These are phyloP conservation scores for Leucoptera coffeella DNA, from an alignment of 2,888 invertebrate species.

Conservation along the genomic window DNA sequence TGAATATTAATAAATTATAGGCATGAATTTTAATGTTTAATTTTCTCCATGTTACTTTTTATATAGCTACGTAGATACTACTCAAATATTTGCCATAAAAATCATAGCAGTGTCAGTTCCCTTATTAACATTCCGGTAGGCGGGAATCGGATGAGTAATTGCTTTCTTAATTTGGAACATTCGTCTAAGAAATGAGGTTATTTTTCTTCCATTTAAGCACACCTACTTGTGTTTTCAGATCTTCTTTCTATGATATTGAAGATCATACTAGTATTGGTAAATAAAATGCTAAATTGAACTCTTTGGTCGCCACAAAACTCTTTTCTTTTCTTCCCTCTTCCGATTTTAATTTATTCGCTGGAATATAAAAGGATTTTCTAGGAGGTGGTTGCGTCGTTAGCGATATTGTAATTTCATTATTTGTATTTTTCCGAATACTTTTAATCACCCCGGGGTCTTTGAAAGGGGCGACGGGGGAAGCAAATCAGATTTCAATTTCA, in stretches of 20 bases:
- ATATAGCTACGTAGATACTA: no score
- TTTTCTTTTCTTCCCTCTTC: constrained; percentile 21
- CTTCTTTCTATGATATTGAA: no score
- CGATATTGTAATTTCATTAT: constrained; percentile 57
- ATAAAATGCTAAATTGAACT: no score
- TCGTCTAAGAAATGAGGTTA: constrained; percentile 49
- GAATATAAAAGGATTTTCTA: constrained; percentile 48
- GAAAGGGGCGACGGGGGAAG: constrained; percentile 18
- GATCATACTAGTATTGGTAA: no score
- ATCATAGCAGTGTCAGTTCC: no score
- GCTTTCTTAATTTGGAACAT: constrained; percentile 53
- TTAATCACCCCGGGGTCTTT: constrained; percentile 33
- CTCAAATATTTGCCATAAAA: no score
- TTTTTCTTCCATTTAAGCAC: no score
- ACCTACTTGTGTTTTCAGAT: no score
- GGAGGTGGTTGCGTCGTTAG: constrained; percentile 42
- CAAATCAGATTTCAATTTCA: constrained; percentile 53
- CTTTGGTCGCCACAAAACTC: constrained; percentile 1
- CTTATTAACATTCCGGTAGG: constrained; percentile 51
- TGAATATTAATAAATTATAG: no score
- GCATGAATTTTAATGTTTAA: no score
- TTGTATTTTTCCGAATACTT: constrained; percentile 51
- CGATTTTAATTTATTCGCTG: constrained; percentile 43
- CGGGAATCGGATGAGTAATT: constrained; percentile 48
- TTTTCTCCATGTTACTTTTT: no score